Conservation (phyloP, 2,888 invertebrate genomes). For the Chymomyza amoena region DNA sequence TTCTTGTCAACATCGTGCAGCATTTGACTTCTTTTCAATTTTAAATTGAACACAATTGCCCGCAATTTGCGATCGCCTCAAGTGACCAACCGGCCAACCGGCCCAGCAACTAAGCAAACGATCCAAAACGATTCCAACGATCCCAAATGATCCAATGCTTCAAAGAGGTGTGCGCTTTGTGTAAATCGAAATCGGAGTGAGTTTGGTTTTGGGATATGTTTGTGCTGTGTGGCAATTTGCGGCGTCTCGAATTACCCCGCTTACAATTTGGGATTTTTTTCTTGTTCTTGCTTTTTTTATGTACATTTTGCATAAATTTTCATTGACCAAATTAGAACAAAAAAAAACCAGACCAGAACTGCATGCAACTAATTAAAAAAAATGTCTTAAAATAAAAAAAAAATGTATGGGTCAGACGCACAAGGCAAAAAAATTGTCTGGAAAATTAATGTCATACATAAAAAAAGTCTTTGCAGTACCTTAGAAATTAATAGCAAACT, state of each 20-base stretch:
- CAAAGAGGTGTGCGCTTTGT: not conserved
- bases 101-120: not conserved
- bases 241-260: not conserved
- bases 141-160: not conserved
- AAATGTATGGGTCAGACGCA: slow-evolving; percentile 11
- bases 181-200: not conserved
- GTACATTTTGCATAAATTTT: slow-evolving; percentile 46
- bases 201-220: not conserved
- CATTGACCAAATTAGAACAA: slow-evolving; percentile 40
- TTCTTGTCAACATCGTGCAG: slow-evolving; percentile 32
- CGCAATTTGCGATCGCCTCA: slow-evolving; percentile 37
- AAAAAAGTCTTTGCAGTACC: not conserved
- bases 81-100: slow-evolving; percentile 45
- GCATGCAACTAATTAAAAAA: slow-evolving; percentile 50
- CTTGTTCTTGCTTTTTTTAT: not conserved
- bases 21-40: slow-evolving; percentile 72
- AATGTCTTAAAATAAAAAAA: not conserved
- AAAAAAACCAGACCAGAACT: not conserved
- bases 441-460: not conserved
- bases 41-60: slow-evolving; percentile 72
- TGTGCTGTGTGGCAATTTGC: not conserved
- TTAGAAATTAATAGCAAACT: not conserved
- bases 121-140: not conserved
- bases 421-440: not conserved
- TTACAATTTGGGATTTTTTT: not conserved